phyloP scores from a whole-genome alignment of 2,888 invertebrate genomes.

The Eilema depressum region DNA sequence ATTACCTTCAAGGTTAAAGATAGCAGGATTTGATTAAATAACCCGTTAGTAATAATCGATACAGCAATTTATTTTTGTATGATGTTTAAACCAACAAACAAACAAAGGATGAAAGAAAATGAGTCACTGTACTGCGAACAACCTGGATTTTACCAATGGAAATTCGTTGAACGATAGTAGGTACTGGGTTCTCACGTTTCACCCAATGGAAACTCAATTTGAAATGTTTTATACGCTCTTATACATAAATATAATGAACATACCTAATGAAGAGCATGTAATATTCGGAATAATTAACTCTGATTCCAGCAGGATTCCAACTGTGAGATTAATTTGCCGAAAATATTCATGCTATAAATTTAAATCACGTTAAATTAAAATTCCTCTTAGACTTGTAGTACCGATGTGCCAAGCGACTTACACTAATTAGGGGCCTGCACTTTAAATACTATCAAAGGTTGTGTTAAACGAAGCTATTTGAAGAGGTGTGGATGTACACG shows the following conservation, averaged over 20 bases:
- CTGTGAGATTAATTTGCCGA: not conserved
- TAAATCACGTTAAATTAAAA: not conserved
- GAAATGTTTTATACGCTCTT: not conserved
- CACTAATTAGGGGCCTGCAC: conserved; percentile 4
- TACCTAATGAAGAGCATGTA: not conserved
- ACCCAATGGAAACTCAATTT: not conserved
- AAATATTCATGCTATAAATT: conserved; percentile 5
- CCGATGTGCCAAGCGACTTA: not conserved
- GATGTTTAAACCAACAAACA: not conserved
- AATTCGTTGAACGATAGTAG: not conserved
- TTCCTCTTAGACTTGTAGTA: not conserved
- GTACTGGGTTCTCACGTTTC: not conserved
- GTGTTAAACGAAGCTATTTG: conserved; percentile 27
- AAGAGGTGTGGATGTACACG: conserved; percentile 40
- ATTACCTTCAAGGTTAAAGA: too few species aligned
- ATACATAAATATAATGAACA: not conserved
- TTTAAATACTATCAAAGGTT: conserved; percentile 5
- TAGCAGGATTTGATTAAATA: too few species aligned
- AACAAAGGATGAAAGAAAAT: not conserved
- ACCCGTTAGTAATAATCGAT: not conserved
- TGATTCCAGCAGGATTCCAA: not conserved
- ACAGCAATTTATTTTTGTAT: not conserved
- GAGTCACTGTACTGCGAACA: not conserved
- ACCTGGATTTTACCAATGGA: not conserved
- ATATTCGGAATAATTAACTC: not conserved